phyloP scores from a whole-genome alignment of 1,140 invertebrate species.

The Cecropterus lyciades region DNA sequence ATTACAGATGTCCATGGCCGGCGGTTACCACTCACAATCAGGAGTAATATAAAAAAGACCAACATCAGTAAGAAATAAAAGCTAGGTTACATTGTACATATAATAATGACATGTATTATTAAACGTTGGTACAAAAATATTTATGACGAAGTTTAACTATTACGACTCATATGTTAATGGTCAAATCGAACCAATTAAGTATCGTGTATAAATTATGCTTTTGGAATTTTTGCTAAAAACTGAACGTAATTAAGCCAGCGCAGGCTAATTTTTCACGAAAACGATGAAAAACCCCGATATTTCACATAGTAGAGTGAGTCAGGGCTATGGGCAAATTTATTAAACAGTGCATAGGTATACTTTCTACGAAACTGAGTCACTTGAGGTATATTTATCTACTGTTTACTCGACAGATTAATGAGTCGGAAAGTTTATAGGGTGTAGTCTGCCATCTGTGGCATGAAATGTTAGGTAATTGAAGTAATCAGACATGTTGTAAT shows the following conservation, averaged over 20 bases:
- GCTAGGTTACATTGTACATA: too few species aligned
- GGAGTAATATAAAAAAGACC: too few species aligned
- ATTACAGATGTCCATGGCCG: too few species aligned
- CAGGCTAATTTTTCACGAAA: background rate
- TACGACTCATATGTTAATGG: background rate
- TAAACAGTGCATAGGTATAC: background rate
- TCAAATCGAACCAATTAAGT: background rate
- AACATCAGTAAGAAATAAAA: too few species aligned
- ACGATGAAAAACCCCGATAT: background rate
- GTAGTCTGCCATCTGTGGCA: too few species aligned
- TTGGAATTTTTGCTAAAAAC: background rate
- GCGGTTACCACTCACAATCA: too few species aligned
- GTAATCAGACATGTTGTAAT: too few species aligned
- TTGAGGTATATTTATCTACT: conserved; percentile 3
- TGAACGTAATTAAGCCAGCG: background rate
- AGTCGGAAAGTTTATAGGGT: too few species aligned
- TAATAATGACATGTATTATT: too few species aligned
- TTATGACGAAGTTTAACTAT: too few species aligned
- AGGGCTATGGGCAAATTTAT: conserved; percentile 12
- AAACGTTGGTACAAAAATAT: too few species aligned
- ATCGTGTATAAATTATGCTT: background rate
- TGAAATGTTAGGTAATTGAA: too few species aligned
- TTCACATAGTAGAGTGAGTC: conserved; percentile 12
- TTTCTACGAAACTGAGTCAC: conserved; percentile 16
- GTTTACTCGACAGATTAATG: background rate